These are phyloP conservation scores for Pipistrellus nathusii DNA, from an alignment of 2,797 vertebrate genomes.

Conservation along the genomic window DNA sequence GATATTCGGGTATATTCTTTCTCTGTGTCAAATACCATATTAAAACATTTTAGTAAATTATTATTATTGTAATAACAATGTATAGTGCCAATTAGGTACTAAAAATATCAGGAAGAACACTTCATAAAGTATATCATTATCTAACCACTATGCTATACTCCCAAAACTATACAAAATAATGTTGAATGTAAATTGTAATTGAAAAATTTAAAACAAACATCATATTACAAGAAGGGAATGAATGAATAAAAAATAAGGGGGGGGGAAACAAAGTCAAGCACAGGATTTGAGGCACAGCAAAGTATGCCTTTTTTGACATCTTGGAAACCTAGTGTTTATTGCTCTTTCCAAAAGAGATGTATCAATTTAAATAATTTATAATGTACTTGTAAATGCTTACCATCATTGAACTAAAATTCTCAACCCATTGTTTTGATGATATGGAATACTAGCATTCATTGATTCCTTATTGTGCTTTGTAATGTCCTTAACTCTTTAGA, in stretches of 20 bases:
- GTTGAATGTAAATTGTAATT: neutral
- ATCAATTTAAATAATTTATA: neutral
- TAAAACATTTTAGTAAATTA: neutral
- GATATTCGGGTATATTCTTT: neutral
- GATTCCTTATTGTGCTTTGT: neutral
- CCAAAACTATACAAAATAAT: neutral
- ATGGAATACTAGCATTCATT: neutral
- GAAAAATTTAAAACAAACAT: neutral
- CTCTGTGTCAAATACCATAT: neutral
- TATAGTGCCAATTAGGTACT: neutral
- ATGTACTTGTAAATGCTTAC: conserved; percentile 2
- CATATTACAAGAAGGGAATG: neutral
- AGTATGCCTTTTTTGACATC: neutral
- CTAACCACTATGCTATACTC: neutral
- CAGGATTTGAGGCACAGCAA: neutral
- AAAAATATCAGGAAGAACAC: neutral
- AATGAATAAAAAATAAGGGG: neutral
- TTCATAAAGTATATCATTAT: neutral
- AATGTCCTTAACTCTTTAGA: neutral
- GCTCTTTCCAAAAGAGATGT: conserved; percentile 6
- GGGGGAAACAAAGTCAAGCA: neutral
- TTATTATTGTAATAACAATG: neutral
- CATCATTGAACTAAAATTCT: neutral
- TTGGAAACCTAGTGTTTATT: neutral
- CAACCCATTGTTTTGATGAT: neutral